A percentile compares a stretch with the other conserved stretches of the same genome.
Evolutionary conservation across 2,113 vertebrate genomes (phyloP).

Genomic region (Hipposideros armiger): DNA sequence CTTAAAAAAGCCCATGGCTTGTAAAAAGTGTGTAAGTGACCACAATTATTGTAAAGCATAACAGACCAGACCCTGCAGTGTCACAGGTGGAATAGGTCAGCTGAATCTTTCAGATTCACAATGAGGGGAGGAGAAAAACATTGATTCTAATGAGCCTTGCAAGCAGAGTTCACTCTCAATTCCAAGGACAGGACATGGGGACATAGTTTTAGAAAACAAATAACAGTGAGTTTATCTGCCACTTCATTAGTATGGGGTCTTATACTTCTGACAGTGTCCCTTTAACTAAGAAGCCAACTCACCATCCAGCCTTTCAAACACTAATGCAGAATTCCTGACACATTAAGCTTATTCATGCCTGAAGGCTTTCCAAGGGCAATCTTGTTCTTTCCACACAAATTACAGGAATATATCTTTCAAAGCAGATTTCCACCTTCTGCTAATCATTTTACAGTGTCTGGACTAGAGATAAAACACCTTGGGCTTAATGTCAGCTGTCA

Average conservation of each 20-base stretch:
- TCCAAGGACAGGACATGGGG: neutral
- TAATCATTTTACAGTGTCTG: constrained; percentile 71
- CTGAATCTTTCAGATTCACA: neutral
- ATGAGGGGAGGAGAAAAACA: neutral
- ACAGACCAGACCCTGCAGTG: neutral
- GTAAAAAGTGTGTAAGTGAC: neutral
- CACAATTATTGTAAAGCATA: neutral
- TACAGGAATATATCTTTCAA: constrained; percentile 68
- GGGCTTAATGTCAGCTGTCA: constrained; percentile 72
- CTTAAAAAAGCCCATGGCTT: neutral
- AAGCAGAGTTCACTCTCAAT: neutral
- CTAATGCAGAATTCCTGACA: constrained; percentile 30
- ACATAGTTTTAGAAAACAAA: neutral
- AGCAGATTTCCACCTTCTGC: constrained; percentile 73
- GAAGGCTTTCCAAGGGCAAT: constrained; percentile 65
- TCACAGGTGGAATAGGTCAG: neutral
- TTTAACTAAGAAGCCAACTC: neutral
- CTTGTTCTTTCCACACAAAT: constrained; percentile 68
- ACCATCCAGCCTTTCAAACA: constrained; percentile 36
- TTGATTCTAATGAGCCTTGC: neutral
- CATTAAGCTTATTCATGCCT: constrained; percentile 68
- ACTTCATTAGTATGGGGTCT: neutral
- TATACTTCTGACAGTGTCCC: neutral
- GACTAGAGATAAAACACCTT: constrained; percentile 62
- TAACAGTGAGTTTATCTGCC: neutral